Evolutionary conservation across 2,113 vertebrate species (phyloP), one percentile per base, ranked within the genome.

Genomic region (Cyprinodon brontotheroides): DNA sequence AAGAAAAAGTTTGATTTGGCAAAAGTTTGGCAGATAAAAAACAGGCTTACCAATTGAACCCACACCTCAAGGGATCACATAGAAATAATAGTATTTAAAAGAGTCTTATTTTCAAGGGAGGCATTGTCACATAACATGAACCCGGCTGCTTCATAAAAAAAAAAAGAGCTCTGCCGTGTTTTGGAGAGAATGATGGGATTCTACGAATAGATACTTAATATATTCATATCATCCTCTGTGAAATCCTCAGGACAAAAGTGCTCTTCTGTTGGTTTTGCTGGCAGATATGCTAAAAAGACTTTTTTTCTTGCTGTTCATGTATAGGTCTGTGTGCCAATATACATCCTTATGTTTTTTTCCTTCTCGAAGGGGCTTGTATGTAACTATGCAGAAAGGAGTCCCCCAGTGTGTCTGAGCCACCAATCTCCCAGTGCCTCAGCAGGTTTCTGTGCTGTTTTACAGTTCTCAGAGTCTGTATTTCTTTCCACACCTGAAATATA

Each of bases 251-350:
- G 75, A 76, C 48, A 81, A 89, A 95, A 95, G 95, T 96, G 95
- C 93, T 92, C 93, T 95, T 93, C 53, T 82, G 94, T 94, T 94
- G 91, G 94, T 95, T 92, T 94, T 92, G 94, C 91, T 93, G 93
- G 93, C 94, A 94, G 94, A 94, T 94, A 94, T 94, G 90, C 94
- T 95, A 93, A 60, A 75, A 86, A 86, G 82, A 9, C 17, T 11
- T n/a, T 12, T 78, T 66, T 77, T 70, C 62, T 68, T 74, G 29
- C 71, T 81, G 76, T 90, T 85, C 41, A 65, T 80, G 66, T 84
- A 77, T 61, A 75, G 68, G 78, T 88, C 74, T 87, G 77, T 84
- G 77, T 82, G 84, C 84, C 86, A 72, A 81, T 87, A 70, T 85
- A 69, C 75, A 74, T 59, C 87, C 75, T 83, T 89, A 78, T 76